Percentiles rank a stretch among this genome's conserved stretches.
Evolutionary conservation across 2,888 invertebrate species (phyloP).

Genomic region (Epinotia demarniana): DNA sequence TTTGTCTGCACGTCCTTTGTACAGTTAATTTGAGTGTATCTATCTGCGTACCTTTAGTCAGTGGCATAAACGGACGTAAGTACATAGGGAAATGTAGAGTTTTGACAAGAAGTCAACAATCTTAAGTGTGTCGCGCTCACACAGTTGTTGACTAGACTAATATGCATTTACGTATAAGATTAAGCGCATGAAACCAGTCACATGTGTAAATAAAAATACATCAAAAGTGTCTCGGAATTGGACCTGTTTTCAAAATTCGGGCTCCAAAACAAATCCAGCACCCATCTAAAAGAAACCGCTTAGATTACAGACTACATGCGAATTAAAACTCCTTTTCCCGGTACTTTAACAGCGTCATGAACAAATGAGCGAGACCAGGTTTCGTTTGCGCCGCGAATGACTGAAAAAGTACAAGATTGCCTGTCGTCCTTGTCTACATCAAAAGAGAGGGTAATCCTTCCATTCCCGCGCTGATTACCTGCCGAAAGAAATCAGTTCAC

Average conservation of each 20-base stretch:
- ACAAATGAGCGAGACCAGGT: conserved; percentile 8
- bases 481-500: conserved; percentile 53
- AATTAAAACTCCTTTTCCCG: not conserved
- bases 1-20: too few relatives aligned
- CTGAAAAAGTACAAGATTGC: conserved; percentile 65
- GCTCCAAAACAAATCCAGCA: not conserved
- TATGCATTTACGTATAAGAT: not conserved
- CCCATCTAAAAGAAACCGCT: not conserved
- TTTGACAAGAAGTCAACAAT: too few relatives aligned
- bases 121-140: too few relatives aligned
- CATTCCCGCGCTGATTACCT: conserved; percentile 65
- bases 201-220: not conserved
- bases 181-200: not conserved
- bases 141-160: too few relatives aligned
- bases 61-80: too few relatives aligned
- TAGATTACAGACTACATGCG: not conserved
- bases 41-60: too few relatives aligned
- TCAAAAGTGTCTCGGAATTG: too few relatives aligned
- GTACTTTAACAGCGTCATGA: not conserved
- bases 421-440: conserved; percentile 67
- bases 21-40: too few relatives aligned
- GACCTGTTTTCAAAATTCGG: not conserved
- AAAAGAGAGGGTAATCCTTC: conserved; percentile 62
- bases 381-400: conserved; percentile 46
- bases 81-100: too few relatives aligned